These are phyloP conservation scores for Schizothorax lantsangensis DNA, from an alignment of 2,797 vertebrate species.

Conservation along the genomic window DNA sequence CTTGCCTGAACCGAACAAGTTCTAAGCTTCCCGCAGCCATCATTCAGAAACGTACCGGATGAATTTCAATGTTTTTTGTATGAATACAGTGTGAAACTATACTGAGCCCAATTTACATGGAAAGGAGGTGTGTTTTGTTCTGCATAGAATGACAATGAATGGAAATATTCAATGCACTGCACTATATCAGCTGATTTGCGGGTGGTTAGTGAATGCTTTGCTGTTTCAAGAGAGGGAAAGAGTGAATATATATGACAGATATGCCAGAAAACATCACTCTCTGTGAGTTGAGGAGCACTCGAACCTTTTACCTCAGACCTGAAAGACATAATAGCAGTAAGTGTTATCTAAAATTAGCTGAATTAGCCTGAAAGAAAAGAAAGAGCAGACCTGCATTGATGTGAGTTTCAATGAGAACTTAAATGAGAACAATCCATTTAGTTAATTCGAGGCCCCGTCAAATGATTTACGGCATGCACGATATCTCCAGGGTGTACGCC, in stretches of 20 bases:
- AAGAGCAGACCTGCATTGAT: slow-evolving; percentile 59
- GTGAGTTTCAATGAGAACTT: slow-evolving; percentile 60
- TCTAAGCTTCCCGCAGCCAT: slow-evolving; percentile 1
- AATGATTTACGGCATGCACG: slow-evolving; percentile 37
- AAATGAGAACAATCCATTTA: slow-evolving; percentile 64
- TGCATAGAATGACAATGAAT: neutral
- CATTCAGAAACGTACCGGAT: neutral
- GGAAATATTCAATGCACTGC: neutral
- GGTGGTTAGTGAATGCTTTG: neutral
- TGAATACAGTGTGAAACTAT: neutral
- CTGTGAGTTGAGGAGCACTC: slow-evolving; percentile 59
- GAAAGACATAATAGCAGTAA: slow-evolving; percentile 56
- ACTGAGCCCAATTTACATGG: neutral
- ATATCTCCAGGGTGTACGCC: slow-evolving; percentile 50
- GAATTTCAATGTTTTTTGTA: neutral
- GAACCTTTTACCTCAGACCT: slow-evolving; percentile 61
- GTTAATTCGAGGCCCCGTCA: slow-evolving; percentile 52
- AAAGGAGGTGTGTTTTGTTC: slow-evolving; percentile 1
- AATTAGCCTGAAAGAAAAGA: slow-evolving; percentile 39
- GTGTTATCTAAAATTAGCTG: slow-evolving; percentile 63
- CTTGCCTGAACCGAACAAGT: slow-evolving; percentile 5
- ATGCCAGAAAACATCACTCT: slow-evolving; percentile 16
- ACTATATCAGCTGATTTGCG: neutral
- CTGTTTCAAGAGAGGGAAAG: neutral
- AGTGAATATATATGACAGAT: slow-evolving; percentile 31